Evolutionary conservation across 1,140 invertebrate species (phyloP), one percentile per base, ranked within the genome.

Genomic region (Leptoteleia sp.): DNA sequence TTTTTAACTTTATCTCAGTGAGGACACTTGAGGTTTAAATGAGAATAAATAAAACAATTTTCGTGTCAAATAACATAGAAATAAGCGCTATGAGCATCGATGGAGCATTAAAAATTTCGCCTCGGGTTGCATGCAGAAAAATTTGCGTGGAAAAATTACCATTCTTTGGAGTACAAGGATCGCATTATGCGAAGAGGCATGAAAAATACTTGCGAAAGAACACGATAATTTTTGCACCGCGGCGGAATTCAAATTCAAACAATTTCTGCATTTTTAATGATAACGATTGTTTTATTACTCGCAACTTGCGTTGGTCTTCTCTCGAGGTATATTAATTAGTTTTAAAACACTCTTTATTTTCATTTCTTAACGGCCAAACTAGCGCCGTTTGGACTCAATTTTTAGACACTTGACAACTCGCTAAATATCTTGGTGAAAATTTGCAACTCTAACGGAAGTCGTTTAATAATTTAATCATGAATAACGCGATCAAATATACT

Each of bases 91-190:
- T n/a, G n/a, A n/a, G n/a, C n/a, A n/a, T n/a, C n/a, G n/a, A n/a
- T n/a, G n/a, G n/a, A n/a, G n/a, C n/a, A n/a, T n/a, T n/a, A n/a
- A n/a, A n/a, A n/a, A n/a, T n/a, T n/a, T n/a, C n/a, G n/a, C n/a
- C n/a, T n/a, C n/a, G n/a, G n/a, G n/a, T n/a, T 59, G 72, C 50
- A 68, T 68, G 64, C 72, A 61, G 61, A 67, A 76, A 65, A 67
- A 76, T 67, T 76, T 76, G 71, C 62, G 71, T 61, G 64, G 55
- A 68, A 76, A 68, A 68, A 68, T 76, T 76, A 76, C 54, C 62
- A 68, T 76, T 64, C 64, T 68, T 64, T 22, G 25, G 64, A 64
- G 40, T 68, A 62, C 61, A 38, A 50, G 72, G 62, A 59, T 76
- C 61, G 47, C 13, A 67, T 76, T 76, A 76, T 76, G 54, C 62